Conservation (phyloP, 2,797 vertebrate species). For the Rhinatrema bivittatum region DNA sequence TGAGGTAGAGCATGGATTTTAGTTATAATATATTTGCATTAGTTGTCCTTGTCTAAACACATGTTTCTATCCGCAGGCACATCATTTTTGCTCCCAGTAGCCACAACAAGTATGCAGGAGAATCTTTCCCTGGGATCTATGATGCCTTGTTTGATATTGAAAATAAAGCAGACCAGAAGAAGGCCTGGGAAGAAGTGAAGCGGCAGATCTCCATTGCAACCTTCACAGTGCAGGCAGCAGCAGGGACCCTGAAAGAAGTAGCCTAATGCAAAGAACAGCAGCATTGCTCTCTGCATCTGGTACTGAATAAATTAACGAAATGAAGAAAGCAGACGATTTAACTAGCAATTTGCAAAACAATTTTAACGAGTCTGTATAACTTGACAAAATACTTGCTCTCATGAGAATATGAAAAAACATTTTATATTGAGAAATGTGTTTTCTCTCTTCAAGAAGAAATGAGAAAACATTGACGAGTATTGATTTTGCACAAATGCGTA, state of each 20-base stretch:
- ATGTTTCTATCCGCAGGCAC: conserved; percentile 58
- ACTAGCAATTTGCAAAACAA: no score
- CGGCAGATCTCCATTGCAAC: conserved; percentile 83
- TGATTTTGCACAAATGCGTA: no score
- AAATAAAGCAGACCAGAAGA: conserved; percentile 49
- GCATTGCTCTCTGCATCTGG: no score
- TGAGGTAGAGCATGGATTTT: fast-evolving
- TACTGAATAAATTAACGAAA: no score
- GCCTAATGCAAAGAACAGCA: conserved; percentile 9
- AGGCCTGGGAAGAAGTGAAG: conserved; percentile 82
- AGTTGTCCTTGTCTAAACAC: no score
- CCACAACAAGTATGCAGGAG: conserved; percentile 90
- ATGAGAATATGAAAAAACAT: no score
- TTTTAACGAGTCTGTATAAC: no score
- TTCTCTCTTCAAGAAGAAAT: no score
- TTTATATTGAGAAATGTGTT: no score
- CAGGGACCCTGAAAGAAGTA: conserved; percentile 61
- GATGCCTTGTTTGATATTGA: conserved; percentile 85
- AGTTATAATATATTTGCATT: neutral
- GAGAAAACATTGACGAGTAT: no score
- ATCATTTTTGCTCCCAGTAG: conserved; percentile 91
- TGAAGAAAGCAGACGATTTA: no score
- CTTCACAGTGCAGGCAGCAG: conserved; percentile 81
- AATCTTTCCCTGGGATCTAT: conserved; percentile 91
- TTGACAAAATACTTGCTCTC: no score